Conservation (phyloP, 2,797 vertebrate genomes). For the Sebastes kiyomatsui region DNA sequence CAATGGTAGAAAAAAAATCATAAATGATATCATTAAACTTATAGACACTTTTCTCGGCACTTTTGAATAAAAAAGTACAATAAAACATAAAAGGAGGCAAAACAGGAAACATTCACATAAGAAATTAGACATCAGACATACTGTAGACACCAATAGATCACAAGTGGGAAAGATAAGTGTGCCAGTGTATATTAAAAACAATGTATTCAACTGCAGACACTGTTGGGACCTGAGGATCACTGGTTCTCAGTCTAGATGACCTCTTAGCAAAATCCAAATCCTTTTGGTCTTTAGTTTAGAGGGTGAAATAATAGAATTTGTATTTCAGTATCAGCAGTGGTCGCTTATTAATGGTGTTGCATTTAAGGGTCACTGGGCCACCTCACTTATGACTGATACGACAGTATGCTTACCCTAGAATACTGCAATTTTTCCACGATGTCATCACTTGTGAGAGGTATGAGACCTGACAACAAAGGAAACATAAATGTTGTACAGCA, state of each 20-base stretch:
- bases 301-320: neutral
- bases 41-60: neutral
- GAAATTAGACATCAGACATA: neutral
- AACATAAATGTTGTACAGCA: neutral
- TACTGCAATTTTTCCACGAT: conserved; percentile 98
- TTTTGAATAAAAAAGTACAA: neutral
- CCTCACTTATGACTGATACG: neutral
- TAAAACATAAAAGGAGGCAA: neutral
- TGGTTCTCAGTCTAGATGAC: neutral
- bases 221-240: neutral
- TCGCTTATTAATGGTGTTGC: neutral
- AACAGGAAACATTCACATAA: neutral
- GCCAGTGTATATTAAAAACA: neutral
- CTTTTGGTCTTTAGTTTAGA: neutral
- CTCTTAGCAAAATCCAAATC: neutral
- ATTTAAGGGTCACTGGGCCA: neutral
- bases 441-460: conserved; percentile 96
- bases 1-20: neutral
- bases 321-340: neutral
- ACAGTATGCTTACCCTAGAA: conserved; percentile 87
- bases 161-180: neutral
- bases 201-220: neutral
- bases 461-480: conserved; percentile 85
- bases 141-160: neutral
- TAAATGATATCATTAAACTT: neutral